Base-by-base conservation (phyloP, 2,888 invertebrate species). In the Drosophila parthenogenetica region DNA sequence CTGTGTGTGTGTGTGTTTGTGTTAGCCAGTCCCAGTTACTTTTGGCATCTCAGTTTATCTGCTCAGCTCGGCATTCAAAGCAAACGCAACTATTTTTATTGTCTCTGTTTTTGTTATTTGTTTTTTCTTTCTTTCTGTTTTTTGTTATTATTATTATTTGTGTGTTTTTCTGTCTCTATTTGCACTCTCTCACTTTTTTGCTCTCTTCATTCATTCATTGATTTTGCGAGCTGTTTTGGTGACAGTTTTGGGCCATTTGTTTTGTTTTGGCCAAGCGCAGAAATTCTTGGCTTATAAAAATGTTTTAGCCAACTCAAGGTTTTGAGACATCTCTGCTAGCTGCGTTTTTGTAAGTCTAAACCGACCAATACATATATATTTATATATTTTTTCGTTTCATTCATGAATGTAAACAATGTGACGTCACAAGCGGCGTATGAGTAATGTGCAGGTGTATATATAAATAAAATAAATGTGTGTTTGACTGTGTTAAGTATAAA, bases 21-120 rank as follows among this genome's bases (percentile, higher is more conserved):
- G 74, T 74, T 84, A 80, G 73, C 85, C 78, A 84, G 78, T 84
- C 78, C 85, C 85, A 85, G 71, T 82, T 87, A 87, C 87, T 85
- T 85, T 87, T 81, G 87, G 82, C 82, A 81, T 79, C 83, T 64
- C 64, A 65, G 43, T 68, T 65, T 62, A 46, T 62, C 67, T 61
- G 70, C 70, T 69, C 59, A 62, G 53, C 48, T 43, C 62, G 67
- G 54, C 68, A 72, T 57, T 77, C 73, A 69, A 75, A 72, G 42
- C 45, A 72, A 76, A 69, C 77, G 50, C 61, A 73, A 51, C 69
- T 77, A 77, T 69, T 53, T 65, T 42, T 59, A 43, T 61, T 64
- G 32, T 40, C 58, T 37, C 37, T 55, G 35, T 29, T 32, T 35
- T 51, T 39, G 22, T 45, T 37, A 5, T 22, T 50, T 51, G 39